phyloP scores from a whole-genome alignment of 2,113 vertebrate species.

The Odobenus rosmarus region DNA sequence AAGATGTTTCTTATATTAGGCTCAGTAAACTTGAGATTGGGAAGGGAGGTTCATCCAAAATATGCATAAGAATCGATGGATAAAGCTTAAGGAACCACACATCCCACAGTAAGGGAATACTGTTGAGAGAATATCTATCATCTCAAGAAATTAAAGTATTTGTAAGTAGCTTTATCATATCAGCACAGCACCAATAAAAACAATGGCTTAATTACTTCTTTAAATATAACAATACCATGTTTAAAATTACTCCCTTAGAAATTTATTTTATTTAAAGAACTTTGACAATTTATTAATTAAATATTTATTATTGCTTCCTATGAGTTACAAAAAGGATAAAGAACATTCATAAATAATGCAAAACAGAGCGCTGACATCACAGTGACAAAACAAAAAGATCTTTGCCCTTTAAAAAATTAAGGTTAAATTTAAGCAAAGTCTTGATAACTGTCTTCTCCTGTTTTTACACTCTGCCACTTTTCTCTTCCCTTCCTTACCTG shows the following conservation, averaged over 20 bases:
- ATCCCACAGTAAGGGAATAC: not conserved
- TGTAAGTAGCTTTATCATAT: not conserved
- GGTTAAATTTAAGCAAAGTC: not conserved
- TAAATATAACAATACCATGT: not conserved
- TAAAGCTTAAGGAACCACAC: not conserved
- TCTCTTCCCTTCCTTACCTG: not conserved
- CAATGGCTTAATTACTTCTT: not conserved
- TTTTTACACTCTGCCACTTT: not conserved
- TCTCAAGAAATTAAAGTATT: not conserved
- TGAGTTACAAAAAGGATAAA: not conserved
- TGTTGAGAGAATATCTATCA: not conserved
- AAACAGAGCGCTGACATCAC: not conserved
- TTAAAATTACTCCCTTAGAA: not conserved
- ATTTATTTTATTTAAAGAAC: not conserved
- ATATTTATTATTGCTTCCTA: not conserved
- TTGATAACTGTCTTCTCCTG: not conserved
- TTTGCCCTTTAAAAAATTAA: not conserved
- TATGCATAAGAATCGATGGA: not conserved
- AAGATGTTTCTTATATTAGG: not conserved
- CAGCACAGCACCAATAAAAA: not conserved
- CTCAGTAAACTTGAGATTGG: constrained; percentile 19
- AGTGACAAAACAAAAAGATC: not conserved
- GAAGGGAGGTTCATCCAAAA: not conserved
- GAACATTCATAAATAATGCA: not conserved
- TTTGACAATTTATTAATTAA: not conserved